phyloP scores from a whole-genome alignment of 1,140 invertebrate genomes.

The Drosophila persimilis region DNA sequence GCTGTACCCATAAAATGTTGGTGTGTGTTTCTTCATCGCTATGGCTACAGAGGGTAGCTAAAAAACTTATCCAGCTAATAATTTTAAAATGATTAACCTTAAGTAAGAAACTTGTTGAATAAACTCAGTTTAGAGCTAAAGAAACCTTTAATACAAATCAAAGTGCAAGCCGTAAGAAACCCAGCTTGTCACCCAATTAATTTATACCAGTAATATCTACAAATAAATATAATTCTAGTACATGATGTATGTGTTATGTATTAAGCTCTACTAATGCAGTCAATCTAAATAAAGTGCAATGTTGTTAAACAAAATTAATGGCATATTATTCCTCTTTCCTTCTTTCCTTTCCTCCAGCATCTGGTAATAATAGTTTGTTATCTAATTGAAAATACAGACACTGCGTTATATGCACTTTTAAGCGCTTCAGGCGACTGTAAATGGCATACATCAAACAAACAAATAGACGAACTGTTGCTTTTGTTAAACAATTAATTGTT shows the following conservation, averaged over 20 bases:
- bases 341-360: conserved; percentile 21
- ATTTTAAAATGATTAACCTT: conserved; percentile 35
- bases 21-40: conserved; percentile 25
- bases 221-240: neutral
- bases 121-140: conserved; percentile 28
- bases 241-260: conserved; percentile 16
- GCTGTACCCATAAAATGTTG: neutral
- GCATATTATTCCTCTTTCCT: neutral
- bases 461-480: conserved; percentile 47
- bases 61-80: conserved; percentile 58
- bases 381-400: conserved; percentile 41
- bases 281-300: conserved; percentile 74
- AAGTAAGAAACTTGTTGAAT: conserved; percentile 56
- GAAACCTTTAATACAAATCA: conserved; percentile 14
- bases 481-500: conserved; percentile 68
- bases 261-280: conserved; percentile 70
- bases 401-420: conserved; percentile 16
- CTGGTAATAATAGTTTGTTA: conserved; percentile 37
- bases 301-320: conserved; percentile 47
- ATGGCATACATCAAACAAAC: conserved; percentile 48
- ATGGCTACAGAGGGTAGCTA: conserved; percentile 21
- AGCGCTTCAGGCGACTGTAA: conserved; percentile 21
- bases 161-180: conserved; percentile 10
- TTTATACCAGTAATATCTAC: conserved; percentile 40
- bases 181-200: conserved; percentile 44